Evolutionary conservation across 2,797 vertebrate genomes (phyloP).

Genomic region (Chiloscyllium punctatum): DNA sequence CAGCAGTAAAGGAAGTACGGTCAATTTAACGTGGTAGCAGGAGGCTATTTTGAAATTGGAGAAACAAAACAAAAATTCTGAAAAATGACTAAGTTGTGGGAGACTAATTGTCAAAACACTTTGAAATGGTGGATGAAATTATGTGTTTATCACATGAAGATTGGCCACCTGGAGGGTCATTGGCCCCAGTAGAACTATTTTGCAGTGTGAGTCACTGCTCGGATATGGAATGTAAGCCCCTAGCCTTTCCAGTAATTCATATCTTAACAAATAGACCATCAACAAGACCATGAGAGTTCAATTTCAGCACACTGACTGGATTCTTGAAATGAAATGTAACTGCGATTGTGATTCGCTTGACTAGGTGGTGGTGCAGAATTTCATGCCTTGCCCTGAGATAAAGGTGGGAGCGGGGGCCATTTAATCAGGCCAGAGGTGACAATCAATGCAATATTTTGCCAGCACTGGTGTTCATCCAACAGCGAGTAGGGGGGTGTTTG

Average conservation of each 20-base stretch:
- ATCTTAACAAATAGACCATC: background rate
- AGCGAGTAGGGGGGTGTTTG: too few relatives aligned
- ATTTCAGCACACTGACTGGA: background rate
- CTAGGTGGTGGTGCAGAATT: background rate
- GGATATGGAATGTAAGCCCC: background rate
- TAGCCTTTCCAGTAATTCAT: background rate
- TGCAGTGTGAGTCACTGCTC: background rate
- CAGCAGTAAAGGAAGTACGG: background rate
- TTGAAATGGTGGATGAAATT: background rate
- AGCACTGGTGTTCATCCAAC: too few relatives aligned
- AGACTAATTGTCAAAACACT: background rate
- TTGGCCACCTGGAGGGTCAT: background rate
- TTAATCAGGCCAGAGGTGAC: background rate
- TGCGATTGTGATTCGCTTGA: background rate
- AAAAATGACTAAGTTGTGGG: background rate
- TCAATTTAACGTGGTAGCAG: background rate
- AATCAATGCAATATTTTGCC: too few relatives aligned
- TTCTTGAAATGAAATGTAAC: background rate
- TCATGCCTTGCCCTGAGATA: background rate
- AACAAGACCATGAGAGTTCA: background rate
- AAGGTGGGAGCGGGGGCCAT: background rate
- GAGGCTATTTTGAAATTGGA: constrained; percentile 5
- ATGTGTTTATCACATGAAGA: background rate
- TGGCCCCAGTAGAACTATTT: background rate
- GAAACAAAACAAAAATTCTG: background rate